Base-by-base conservation (phyloP, 2,888 invertebrate species). In the Cylindroiulus punctatus region DNA sequence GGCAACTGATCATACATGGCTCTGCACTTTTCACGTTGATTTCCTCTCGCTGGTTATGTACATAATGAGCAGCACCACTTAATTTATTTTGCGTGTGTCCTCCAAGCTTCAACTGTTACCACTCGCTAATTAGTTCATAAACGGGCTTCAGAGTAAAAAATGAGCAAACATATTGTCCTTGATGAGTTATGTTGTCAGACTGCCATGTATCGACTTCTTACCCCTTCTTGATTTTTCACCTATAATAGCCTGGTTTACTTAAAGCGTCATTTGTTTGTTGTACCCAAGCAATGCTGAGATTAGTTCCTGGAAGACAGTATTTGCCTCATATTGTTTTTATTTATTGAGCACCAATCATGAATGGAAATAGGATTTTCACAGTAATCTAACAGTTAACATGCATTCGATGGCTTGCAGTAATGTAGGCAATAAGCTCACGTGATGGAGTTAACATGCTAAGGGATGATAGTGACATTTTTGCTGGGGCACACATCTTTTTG, bases 1-100 rank as follows among this genome's bases (percentile, higher is more conserved):
- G 65, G 5, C 7, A 7, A 26, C 65, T 65, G 65, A n/a, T 65
- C 26, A 26, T 65, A 65, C 65, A 26, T 65, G 65, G n/a, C 7
- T 65, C 7, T 65, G 65, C 26, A 65, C 65, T 65, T 65, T 65
- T 65, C 65, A 26, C n/a, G 26, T 65, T 65, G 65, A 65, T 65
- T 65, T 65, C 65, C 26, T 65, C 10, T 65, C 65, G 65, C 10
- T 65, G 52, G n/a, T n/a, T n/a, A 52, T 52, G 19, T 52, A n/a
- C 52, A 52, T 52, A 52, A 52, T 19, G 52, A 65, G 10, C 65
- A 65, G 1, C 65, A 26, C 22, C 26, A 26, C 65, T 65, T 65
- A 65, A 65, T 65, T 65, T 65, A 65, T 10, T 65, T 26, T 22
- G n/a, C 19, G 52, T n/a, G 65, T 65, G 65, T n/a, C 65, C 65